Base-by-base conservation (phyloP, 2,113 vertebrate species). In the Dascyllus trimaculatus region DNA sequence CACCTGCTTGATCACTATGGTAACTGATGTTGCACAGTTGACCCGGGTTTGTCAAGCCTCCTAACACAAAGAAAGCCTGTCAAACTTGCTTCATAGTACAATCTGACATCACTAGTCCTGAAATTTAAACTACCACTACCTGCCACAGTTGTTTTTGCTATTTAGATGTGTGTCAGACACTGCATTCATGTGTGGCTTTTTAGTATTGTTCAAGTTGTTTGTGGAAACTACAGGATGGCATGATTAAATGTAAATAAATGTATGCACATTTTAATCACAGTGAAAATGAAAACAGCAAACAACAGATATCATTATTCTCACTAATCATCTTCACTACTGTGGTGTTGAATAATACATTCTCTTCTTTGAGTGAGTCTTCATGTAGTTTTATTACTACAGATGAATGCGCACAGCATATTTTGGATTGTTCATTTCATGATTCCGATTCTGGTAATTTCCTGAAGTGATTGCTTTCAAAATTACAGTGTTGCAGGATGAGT, bases 281-380 rank as follows among this genome's bases (percentile, higher is more conserved):
- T 72, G 45, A 40, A 75, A 82, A 71, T 71, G 80, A 79, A 74
- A 8, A 1, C 5, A 52, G 22, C 32, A 32, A 18, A 79, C 32
- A 40, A 58, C n/a, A 52, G 3, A 24, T 40, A 25, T 56, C 35
- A 61, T n/a, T 35, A 1, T 4, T 61, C 46, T 61, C 56, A 69
- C 11, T 25, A 17, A 21, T 0, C 24, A 51, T 21, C 43, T 15
- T 43, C 17, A 29, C 3, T 17, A 11, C 49, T 22, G 11, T 14
- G 14, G 3, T 32, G 9, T 5, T 54, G 24, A 1, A n/a, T 51
- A 49, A 6, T 29, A 5, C 29, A 29, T 29, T 29, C 29, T 29
- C 3, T 29, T n/a, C n/a, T n/a, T n/a, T n/a, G n/a, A n/a, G 9
- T 19, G n/a, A n/a, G n/a, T n/a, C 48, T 51, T 52, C 4, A 52